Conservation (phyloP, 2,797 vertebrate genomes). For the Syngnathus rostellatus region DNA sequence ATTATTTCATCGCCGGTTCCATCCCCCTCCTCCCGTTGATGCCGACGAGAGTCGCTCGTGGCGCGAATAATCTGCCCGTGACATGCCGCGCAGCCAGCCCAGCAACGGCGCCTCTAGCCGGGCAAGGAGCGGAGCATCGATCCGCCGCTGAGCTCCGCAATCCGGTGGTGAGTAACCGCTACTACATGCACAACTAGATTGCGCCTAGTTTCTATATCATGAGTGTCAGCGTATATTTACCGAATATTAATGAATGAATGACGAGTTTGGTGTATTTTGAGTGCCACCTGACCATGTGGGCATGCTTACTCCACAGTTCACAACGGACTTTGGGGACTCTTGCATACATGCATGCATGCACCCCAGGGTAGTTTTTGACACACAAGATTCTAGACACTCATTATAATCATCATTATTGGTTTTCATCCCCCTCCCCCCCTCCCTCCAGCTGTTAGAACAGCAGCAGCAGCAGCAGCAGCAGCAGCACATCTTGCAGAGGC, state of each 20-base stretch:
- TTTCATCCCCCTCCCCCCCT: conserved; percentile 8
- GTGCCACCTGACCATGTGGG: neutral
- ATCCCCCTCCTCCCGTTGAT: conserved; percentile 8
- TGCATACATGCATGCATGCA: neutral
- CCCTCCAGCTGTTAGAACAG: conserved; percentile 24
- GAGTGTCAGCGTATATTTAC: neutral
- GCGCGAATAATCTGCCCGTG: conserved; percentile 40
- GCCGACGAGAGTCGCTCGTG: neutral
- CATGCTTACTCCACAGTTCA: neutral
- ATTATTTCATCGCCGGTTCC: conserved; percentile 18
- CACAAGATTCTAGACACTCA: neutral
- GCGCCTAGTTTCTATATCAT: conserved; percentile 18
- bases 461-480: conserved; percentile 6
- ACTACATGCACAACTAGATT: conserved; percentile 36
- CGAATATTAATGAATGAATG: neutral
- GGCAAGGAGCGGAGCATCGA: conserved; percentile 50
- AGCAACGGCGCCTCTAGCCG: conserved; percentile 71
- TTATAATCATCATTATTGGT: neutral
- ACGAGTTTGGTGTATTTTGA: neutral
- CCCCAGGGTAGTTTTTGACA: neutral
- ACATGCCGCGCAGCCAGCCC: conserved; percentile 65
- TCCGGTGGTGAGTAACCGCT: conserved; percentile 62
- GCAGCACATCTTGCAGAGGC: conserved; percentile 58
- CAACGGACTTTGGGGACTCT: neutral
- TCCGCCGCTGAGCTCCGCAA: conserved; percentile 29